Evolutionary conservation across 2,888 invertebrate genomes (phyloP).

Genomic region (Eudemis profundana): DNA sequence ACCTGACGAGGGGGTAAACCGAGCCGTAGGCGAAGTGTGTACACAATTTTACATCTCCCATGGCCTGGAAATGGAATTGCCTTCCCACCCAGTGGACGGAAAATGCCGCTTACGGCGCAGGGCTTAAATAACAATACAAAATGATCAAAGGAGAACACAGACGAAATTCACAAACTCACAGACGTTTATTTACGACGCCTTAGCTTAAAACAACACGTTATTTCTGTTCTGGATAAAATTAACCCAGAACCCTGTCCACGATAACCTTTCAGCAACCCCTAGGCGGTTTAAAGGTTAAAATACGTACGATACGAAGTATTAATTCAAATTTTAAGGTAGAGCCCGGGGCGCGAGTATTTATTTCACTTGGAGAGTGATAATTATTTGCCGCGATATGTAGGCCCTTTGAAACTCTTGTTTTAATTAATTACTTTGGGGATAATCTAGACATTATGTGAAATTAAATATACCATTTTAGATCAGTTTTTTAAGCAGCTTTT

Average conservation of each 20-base stretch:
- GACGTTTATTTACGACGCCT: background rate
- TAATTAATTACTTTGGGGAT: slow-evolving; percentile 8
- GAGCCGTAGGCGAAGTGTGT: too few species aligned
- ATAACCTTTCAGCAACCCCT: background rate
- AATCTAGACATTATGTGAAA: background rate
- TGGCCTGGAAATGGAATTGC: too few species aligned
- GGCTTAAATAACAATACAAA: too few species aligned
- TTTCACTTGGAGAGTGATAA: slow-evolving; percentile 13
- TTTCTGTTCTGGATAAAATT: background rate
- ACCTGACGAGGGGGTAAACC: too few species aligned
- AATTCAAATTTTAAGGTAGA: slow-evolving; percentile 7
- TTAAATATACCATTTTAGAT: background rate
- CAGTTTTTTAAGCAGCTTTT: background rate
- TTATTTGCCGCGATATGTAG: slow-evolving; percentile 7
- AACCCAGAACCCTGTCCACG: background rate
- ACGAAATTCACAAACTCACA: too few species aligned
- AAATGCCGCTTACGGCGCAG: too few species aligned
- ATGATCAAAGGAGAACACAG: too few species aligned
- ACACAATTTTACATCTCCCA: too few species aligned
- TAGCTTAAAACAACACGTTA: background rate
- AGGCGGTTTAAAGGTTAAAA: slow-evolving; percentile 10
- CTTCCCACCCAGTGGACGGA: too few species aligned
- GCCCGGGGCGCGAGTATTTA: slow-evolving; percentile 1
- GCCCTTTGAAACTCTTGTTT: background rate
- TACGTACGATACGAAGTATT: background rate